These are phyloP conservation scores for Papilio polytes DNA, from an alignment of 1,140 invertebrate species.

Conservation along the genomic window DNA sequence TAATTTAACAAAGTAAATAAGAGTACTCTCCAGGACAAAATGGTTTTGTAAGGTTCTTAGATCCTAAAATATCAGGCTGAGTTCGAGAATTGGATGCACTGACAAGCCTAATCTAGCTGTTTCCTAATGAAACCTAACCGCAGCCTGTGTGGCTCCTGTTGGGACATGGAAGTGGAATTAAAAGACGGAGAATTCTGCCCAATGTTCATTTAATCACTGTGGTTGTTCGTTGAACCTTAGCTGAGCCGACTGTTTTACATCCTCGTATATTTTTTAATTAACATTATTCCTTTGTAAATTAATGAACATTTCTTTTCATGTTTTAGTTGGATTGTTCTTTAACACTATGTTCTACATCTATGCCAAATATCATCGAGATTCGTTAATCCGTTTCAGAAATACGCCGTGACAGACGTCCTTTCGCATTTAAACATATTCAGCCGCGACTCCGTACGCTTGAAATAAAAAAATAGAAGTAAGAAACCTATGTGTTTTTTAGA, in stretches of 20 bases:
- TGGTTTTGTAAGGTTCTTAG: not conserved
- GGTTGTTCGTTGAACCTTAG: not conserved
- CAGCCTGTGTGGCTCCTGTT: not conserved
- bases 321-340: too few species aligned
- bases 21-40: not conserved
- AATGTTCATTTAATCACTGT: not conserved
- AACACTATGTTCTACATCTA: too few species aligned
- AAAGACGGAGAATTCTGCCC: constrained; percentile 20
- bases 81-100: not conserved
- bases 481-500: too few species aligned
- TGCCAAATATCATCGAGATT: too few species aligned
- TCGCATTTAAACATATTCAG: too few species aligned
- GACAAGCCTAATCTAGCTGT: constrained; percentile 18
- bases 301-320: too few species aligned
- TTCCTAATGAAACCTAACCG: constrained; percentile 15
- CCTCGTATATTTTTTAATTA: too few species aligned
- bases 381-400: too few species aligned
- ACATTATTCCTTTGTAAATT: too few species aligned
- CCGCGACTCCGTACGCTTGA: too few species aligned
- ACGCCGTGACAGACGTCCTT: too few species aligned
- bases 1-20: not conserved
- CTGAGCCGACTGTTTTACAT: not conserved
- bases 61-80: not conserved
- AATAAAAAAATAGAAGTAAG: too few species aligned
- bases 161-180: not conserved